Percentiles rank a stretch among this genome's conserved stretches.
Conservation (phyloP, 2,888 invertebrate species). For the Chloroclysta siterata region DNA sequence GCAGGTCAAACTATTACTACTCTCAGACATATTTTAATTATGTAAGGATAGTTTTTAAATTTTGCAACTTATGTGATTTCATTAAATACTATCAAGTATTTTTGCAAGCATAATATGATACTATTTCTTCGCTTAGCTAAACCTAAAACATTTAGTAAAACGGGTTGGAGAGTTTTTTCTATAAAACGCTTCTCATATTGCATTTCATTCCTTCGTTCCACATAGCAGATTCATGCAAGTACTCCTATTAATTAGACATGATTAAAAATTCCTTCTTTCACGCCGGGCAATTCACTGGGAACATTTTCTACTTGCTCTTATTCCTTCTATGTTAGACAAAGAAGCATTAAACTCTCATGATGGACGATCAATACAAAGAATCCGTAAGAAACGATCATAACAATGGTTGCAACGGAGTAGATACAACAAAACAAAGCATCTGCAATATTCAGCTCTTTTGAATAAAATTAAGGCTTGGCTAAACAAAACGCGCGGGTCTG, state of each 20-base stretch:
- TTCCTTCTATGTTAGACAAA: conserved; percentile 6
- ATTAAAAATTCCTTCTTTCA: conserved; percentile 37
- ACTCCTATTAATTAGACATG: conserved; percentile 33
- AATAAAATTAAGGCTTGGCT: conserved; percentile 4
- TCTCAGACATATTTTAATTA: too few relatives aligned
- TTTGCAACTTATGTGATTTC: too few relatives aligned
- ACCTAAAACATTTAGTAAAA: too few relatives aligned
- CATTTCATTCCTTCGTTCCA: conserved; percentile 9
- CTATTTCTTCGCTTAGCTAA: too few relatives aligned
- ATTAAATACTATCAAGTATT: too few relatives aligned
- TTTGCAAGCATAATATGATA: too few relatives aligned
- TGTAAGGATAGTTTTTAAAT: too few relatives aligned
- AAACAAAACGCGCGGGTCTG: background rate
- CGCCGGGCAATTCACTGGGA: conserved; percentile 7
- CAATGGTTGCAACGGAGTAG: conserved; percentile 11
- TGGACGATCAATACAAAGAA: conserved; percentile 12
- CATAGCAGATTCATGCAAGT: conserved; percentile 16
- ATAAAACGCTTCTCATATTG: background rate
- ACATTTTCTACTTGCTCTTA: conserved; percentile 1
- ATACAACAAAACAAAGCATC: conserved; percentile 7
- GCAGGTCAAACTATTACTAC: too few relatives aligned
- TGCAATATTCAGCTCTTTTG: conserved; percentile 9
- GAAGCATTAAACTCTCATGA: conserved; percentile 9
- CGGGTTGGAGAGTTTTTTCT: background rate
- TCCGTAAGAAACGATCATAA: conserved; percentile 16